Evolutionary conservation across 2,797 vertebrate genomes (phyloP), one percentile per base, ranked within the genome.

Genomic region (Menidia menidia): DNA sequence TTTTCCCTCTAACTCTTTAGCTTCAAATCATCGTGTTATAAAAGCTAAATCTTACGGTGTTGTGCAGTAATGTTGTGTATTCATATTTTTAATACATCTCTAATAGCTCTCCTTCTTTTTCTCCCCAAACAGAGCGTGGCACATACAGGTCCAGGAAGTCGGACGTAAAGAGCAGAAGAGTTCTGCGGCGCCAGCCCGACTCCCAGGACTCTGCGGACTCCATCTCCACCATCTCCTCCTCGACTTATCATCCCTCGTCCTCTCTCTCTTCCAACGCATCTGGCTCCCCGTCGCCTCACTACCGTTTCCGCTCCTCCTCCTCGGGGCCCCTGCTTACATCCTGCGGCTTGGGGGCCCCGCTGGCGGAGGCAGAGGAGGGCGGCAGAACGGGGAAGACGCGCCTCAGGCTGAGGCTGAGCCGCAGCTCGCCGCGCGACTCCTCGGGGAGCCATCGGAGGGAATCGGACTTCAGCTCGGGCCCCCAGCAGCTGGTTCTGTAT

Each of bases 261-360:
- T 94, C 94, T 0, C 54, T 91, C 5, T 90, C 91, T 64, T 95
- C 93, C 19, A 93, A 94, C 53, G 68, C 91, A 12, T 88, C 90
- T 3, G 78, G 83, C 50, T 89, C 31, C 15, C 92, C 91, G 67
- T 39, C 86, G 73, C 74, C 93, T 85, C 77, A 91, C 92, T 97
- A 97, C 89, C 96, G 97, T 35, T 96, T 97, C 87, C 96, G 96
- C 81, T 96, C 93, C 3, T 89, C 92, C 25, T 96, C 94, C 31
- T 95, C 96, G 0, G 92, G 93, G 30, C 96, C 92, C 54, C 77
- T 98, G 78, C 97, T 97, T 83, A 94, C 95, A 75, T 95, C 92
- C 0, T 89, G 84, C 11, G 16, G 93, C n/a, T 6, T 72, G 60
- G 83, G 1, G 66, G 88, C 85, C 54, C 85, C 2, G 71, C 84